Percentiles rank a stretch among this genome's conserved stretches.
Conservation (phyloP, 2,113 vertebrate genomes). For the Probosciger aterrimus region DNA sequence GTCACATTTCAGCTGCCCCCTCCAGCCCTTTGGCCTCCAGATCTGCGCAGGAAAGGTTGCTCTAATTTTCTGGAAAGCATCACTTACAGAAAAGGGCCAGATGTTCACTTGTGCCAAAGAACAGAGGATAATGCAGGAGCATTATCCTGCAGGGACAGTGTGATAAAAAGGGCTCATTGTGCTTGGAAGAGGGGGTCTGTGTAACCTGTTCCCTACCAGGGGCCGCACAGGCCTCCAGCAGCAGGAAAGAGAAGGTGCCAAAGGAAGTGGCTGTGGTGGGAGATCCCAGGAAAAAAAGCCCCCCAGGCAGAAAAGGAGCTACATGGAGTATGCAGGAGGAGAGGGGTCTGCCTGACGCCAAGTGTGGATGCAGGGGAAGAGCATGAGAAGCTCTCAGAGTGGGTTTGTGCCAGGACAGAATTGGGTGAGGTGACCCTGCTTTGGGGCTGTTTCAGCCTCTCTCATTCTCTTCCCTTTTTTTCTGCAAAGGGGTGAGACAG, state of each 20-base stretch:
- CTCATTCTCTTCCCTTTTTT: not conserved
- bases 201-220: not conserved
- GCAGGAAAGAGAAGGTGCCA: not conserved
- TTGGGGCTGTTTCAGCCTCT: not conserved
- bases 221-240: accelerated
- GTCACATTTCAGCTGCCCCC: not conserved
- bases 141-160: not conserved
- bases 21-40: not conserved
- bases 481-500: not conserved
- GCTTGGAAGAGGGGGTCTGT: not conserved
- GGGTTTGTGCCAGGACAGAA: not conserved
- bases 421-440: not conserved
- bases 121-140: not conserved
- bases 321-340: accelerated
- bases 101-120: not conserved
- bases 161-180: not conserved
- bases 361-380: not conserved
- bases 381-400: not conserved
- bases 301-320: not conserved
- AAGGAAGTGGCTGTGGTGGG: not conserved
- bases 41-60: not conserved
- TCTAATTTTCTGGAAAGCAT: not conserved
- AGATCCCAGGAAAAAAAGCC: not conserved
- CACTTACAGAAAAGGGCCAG: not conserved
- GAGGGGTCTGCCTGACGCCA: not conserved